A percentile compares a stretch with the other conserved stretches of the same genome.
phyloP scores from a whole-genome alignment of 1,140 invertebrate species.

The Lucilia cuprina region DNA sequence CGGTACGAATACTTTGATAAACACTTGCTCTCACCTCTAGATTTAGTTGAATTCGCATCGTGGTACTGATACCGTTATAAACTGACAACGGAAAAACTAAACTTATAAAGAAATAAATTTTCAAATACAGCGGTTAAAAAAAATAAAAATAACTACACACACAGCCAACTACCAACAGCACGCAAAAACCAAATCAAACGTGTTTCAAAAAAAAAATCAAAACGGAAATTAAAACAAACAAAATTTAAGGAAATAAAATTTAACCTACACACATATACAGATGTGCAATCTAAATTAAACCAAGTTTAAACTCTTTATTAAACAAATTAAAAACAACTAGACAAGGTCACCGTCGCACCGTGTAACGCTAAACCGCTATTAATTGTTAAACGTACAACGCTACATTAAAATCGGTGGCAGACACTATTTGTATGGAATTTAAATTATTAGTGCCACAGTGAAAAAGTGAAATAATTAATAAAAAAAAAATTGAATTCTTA shows the following conservation, averaged over 20 bases:
- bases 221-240: background rate
- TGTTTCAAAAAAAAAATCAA: background rate
- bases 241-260: background rate
- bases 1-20: background rate
- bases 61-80: conserved; percentile 22
- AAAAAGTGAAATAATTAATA: too few species aligned
- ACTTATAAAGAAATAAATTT: background rate
- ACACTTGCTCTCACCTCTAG: conserved; percentile 33
- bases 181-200: background rate
- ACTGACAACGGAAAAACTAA: conserved; percentile 4
- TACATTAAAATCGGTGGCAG: too few species aligned
- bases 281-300: background rate
- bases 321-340: background rate
- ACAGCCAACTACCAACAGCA: background rate
- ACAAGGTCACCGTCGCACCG: background rate
- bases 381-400: background rate
- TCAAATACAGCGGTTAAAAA: background rate
- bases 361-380: background rate
- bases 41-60: conserved; percentile 31
- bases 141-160: background rate
- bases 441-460: too few species aligned
- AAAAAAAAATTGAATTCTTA: too few species aligned
- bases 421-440: too few species aligned
- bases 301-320: background rate
- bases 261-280: too few species aligned